These are phyloP conservation scores for Albula goreensis DNA, from an alignment of 2,113 vertebrate genomes.

Conservation along the genomic window DNA sequence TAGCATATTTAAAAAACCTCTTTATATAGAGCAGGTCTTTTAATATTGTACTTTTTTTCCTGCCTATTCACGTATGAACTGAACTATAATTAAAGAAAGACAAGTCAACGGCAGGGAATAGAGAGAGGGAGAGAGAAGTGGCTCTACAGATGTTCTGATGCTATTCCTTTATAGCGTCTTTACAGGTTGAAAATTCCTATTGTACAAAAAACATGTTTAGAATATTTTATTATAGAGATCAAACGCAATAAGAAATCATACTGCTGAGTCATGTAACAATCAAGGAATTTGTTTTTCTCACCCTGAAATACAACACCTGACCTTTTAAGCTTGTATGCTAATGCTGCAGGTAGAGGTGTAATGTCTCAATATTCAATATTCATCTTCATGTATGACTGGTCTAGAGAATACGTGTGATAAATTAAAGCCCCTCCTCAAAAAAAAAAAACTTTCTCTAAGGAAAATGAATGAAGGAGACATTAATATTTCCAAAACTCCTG, in stretches of 20 bases:
- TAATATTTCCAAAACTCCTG: neutral
- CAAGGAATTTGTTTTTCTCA: no score
- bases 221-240: neutral
- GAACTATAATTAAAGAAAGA: conserved; percentile 11
- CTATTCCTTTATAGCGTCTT: neutral
- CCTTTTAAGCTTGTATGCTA: no score
- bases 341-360: no score
- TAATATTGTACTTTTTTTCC: neutral
- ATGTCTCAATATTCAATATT: neutral
- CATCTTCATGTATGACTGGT: neutral
- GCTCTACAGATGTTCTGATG: neutral
- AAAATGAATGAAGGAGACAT: neutral
- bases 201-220: neutral
- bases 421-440: neutral
- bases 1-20: conserved; percentile 14
- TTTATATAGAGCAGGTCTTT: neutral
- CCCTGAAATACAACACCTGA: no score
- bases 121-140: neutral
- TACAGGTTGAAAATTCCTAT: no score
- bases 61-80: neutral
- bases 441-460: neutral
- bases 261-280: neutral
- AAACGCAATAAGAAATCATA: neutral
- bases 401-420: neutral
- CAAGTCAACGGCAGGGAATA: neutral